phyloP scores from a whole-genome alignment of 2,113 vertebrate species.

The Psammodynastes pulverulentus region DNA sequence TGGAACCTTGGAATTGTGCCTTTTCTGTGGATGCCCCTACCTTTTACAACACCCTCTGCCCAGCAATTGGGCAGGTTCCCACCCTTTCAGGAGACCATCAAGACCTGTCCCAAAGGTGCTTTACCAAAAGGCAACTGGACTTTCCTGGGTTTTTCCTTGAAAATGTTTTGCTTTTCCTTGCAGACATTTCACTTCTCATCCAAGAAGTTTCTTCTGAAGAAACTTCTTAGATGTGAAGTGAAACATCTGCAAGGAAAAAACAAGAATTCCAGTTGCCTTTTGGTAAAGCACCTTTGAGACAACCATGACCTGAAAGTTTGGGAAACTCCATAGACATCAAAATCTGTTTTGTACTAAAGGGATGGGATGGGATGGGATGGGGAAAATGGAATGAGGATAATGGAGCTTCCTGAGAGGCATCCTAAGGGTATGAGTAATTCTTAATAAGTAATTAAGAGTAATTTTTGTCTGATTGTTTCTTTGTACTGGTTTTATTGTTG shows the following conservation, averaged over 20 bases:
- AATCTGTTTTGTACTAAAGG: not conserved
- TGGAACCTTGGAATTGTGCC: not conserved
- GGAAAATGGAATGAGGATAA: not conserved
- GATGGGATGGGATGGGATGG: not conserved
- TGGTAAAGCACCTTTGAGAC: not conserved
- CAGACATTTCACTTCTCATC: too few relatives aligned
- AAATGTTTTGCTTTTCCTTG: too few relatives aligned
- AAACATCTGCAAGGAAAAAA: not conserved
- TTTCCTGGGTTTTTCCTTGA: not conserved
- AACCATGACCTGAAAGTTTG: not conserved
- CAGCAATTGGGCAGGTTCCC: too few relatives aligned
- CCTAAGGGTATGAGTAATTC: not conserved
- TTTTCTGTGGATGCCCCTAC: not conserved
- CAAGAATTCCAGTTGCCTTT: not conserved
- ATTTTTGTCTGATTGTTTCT: not conserved
- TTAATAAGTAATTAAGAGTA: not conserved
- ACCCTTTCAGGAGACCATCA: not conserved
- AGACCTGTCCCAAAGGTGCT: not conserved
- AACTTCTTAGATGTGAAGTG: too few relatives aligned
- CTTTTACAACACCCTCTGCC: too few relatives aligned
- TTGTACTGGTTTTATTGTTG: not conserved
- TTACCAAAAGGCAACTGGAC: not conserved
- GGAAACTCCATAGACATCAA: not conserved
- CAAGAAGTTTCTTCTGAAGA: not conserved
- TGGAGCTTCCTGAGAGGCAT: not conserved